Evolutionary conservation across 2,888 invertebrate species (phyloP).

Genomic region (Abscondita cerata): DNA sequence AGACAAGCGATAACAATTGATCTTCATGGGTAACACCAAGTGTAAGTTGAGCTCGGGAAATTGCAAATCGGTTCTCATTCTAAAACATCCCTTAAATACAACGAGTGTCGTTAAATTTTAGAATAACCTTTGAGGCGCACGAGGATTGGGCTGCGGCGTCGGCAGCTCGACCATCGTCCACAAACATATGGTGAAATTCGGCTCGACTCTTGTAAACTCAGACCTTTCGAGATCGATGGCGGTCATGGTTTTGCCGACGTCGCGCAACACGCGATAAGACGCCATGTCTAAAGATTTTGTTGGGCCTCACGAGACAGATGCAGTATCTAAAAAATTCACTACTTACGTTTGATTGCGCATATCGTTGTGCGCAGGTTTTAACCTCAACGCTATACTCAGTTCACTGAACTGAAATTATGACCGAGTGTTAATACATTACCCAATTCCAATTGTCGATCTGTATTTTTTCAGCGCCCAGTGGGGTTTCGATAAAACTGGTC

Average conservation of each 20-base stretch:
- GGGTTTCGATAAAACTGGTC: constrained; percentile 49
- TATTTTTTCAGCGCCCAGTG: constrained; percentile 38
- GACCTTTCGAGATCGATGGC: constrained; percentile 59
- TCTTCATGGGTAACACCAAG: constrained; percentile 57
- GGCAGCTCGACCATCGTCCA: constrained; percentile 61
- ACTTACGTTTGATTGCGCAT: not conserved
- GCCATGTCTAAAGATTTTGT: constrained; percentile 59
- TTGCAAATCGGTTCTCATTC: constrained; percentile 58
- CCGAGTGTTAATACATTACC: constrained; percentile 25
- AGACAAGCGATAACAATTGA: constrained; percentile 58
- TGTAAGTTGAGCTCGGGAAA: constrained; percentile 59
- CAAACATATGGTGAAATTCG: constrained; percentile 57
- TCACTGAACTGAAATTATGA: constrained; percentile 3
- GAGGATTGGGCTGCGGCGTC: not conserved
- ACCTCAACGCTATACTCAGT: too few relatives aligned
- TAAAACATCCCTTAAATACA: too few relatives aligned
- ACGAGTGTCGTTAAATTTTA: not conserved
- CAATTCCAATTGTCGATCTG: constrained; percentile 48
- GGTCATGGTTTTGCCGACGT: constrained; percentile 59
- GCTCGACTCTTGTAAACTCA: constrained; percentile 55
- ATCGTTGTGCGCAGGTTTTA: too few relatives aligned
- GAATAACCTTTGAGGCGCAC: constrained; percentile 53
- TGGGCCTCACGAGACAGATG: constrained; percentile 58
- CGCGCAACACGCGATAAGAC: constrained; percentile 60
- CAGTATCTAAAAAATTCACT: constrained; percentile 44